phyloP scores from a whole-genome alignment of 2,113 vertebrate genomes.

The Mobula hypostoma region DNA sequence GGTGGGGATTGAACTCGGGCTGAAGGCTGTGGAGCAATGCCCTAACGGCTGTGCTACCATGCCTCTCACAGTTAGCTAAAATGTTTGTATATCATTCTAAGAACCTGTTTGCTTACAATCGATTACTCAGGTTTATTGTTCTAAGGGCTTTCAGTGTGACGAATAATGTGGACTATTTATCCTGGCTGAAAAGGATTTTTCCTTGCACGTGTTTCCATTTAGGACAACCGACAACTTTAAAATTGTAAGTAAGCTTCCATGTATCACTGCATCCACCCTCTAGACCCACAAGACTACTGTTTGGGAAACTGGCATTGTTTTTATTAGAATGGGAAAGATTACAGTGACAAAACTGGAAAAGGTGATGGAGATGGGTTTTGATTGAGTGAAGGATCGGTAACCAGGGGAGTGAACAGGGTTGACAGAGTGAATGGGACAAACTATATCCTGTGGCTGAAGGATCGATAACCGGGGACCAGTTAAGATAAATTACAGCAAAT shows the following conservation, averaged over 20 bases:
- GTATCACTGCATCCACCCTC: not conserved
- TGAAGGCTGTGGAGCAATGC: too few species aligned
- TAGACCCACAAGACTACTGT: not conserved
- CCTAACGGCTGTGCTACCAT: too few species aligned
- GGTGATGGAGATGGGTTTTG: not conserved
- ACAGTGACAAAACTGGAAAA: not conserved
- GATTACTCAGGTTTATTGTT: not conserved
- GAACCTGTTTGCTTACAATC: not conserved
- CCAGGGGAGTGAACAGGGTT: too few species aligned
- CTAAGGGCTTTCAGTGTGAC: not conserved
- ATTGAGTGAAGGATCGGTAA: too few species aligned
- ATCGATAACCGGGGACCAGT: too few species aligned
- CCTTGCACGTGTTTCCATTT: not conserved
- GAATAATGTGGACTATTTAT: not conserved
- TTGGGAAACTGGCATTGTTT: too few species aligned
- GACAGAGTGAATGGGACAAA: too few species aligned
- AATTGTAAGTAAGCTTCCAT: not conserved
- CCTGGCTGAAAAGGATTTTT: conserved; percentile 22
- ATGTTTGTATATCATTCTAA: not conserved
- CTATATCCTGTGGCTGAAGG: too few species aligned
- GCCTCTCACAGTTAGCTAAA: too few species aligned
- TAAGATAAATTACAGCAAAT: too few species aligned
- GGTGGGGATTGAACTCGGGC: too few species aligned
- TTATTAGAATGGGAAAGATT: too few species aligned
- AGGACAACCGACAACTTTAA: not conserved